Evolutionary conservation across 2,888 invertebrate species (phyloP).

Genomic region (Cryptus armator): DNA sequence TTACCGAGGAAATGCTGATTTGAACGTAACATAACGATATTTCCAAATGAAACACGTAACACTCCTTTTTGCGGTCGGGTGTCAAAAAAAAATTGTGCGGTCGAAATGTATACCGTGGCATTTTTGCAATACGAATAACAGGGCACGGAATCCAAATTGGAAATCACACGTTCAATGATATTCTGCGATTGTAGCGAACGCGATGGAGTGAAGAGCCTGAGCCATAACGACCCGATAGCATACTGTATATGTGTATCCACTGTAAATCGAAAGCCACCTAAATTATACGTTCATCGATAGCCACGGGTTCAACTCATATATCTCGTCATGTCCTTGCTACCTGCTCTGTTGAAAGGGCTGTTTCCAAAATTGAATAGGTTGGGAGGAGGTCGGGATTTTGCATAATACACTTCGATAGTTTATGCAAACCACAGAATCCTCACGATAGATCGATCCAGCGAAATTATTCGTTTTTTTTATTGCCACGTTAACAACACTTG

Average conservation of each 20-base stretch:
- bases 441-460: not conserved
- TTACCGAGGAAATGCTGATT: too few relatives aligned
- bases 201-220: not conserved
- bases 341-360: conserved; percentile 20
- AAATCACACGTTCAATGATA: conserved; percentile 9
- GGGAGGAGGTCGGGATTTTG: not conserved
- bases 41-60: too few relatives aligned
- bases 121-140: not conserved
- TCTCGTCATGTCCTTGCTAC: conserved; percentile 9
- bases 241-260: conserved; percentile 16
- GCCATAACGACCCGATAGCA: not conserved
- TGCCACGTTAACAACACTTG: not conserved
- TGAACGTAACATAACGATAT: too few relatives aligned
- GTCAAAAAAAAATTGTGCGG: too few relatives aligned
- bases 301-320: conserved; percentile 7
- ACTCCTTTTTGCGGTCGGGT: too few relatives aligned
- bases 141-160: not conserved
- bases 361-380: conserved; percentile 29
- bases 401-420: conserved; percentile 10
- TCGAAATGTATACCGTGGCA: not conserved
- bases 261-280: conserved; percentile 9
- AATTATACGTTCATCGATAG: conserved; percentile 18
- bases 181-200: not conserved
- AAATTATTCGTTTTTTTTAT: not conserved
- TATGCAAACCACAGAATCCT: conserved; percentile 10